phyloP scores from a whole-genome alignment of 2,113 vertebrate species.

The Rhynchopsitta pachyrhyncha region DNA sequence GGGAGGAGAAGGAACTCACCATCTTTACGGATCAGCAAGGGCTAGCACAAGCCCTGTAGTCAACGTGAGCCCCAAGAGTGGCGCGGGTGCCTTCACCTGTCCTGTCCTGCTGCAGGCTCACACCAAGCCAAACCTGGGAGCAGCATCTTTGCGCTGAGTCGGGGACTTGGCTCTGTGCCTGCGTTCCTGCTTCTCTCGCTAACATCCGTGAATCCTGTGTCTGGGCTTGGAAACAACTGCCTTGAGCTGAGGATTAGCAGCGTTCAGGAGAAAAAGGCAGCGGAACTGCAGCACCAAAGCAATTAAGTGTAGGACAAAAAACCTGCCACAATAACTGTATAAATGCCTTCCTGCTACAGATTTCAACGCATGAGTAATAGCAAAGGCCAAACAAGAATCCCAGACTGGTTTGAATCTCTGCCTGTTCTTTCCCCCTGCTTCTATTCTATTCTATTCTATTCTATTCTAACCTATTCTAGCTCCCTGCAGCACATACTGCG shows the following conservation, averaged over 20 bases:
- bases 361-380: not conserved
- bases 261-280: not conserved
- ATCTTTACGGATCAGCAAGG: not conserved
- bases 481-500: not conserved
- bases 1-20: constrained; percentile 9
- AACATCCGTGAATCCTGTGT: constrained; percentile 37
- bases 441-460: not conserved
- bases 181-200: not conserved
- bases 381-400: not conserved
- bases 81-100: accelerated
- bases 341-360: not conserved
- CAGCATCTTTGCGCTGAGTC: not conserved
- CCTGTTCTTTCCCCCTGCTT: not conserved
- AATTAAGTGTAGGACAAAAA: not conserved
- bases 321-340: not conserved
- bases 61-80: accelerated
- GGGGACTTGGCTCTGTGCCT: not conserved
- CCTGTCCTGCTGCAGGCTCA: not conserved
- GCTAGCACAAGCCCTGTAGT: not conserved
- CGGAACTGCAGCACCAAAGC: not conserved
- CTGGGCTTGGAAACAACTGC: not conserved
- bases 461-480: not conserved
- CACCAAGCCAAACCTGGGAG: not conserved
- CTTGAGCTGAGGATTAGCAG: not conserved
- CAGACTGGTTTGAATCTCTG: not conserved